Conservation (phyloP, 2,113 vertebrate species). For the Chascanopsetta lugubris region DNA sequence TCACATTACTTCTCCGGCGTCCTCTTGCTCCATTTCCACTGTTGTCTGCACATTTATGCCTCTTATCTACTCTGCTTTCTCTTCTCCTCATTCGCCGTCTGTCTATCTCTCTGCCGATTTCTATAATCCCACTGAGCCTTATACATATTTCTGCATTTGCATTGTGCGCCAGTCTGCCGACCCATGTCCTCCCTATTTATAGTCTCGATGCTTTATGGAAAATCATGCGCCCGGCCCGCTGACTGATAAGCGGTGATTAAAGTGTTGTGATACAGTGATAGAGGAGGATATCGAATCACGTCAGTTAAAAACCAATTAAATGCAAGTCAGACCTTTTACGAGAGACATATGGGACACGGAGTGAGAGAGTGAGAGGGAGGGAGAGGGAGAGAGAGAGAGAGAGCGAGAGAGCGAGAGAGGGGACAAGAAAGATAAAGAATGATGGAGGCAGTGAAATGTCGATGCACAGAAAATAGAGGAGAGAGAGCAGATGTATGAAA, state of each 20-base stretch:
- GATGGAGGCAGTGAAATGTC: constrained; percentile 8
- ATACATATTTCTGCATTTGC: constrained; percentile 23
- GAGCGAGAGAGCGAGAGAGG: neutral
- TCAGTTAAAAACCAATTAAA: constrained; percentile 66
- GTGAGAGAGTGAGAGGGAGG: neutral
- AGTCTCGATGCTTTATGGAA: constrained; percentile 33
- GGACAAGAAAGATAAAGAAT: neutral
- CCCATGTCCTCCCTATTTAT: constrained; percentile 23
- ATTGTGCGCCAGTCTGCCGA: neutral
- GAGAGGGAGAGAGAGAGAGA: neutral
- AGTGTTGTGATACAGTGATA: constrained; percentile 55
- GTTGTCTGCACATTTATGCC: constrained; percentile 1
- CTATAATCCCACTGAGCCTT: constrained; percentile 18
- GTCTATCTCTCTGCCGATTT: constrained; percentile 29
- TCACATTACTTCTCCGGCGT: constrained; percentile 29
- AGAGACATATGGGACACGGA: constrained; percentile 24
- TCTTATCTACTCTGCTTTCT: constrained; percentile 36
- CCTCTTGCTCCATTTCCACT: constrained; percentile 12
- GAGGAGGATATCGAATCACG: constrained; percentile 38
- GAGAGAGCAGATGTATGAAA: neutral
- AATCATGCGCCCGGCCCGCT: constrained; percentile 31
- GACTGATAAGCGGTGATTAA: constrained; percentile 64
- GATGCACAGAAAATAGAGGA: neutral
- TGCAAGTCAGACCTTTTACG: constrained; percentile 52
- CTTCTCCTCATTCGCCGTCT: constrained; percentile 5